A percentile compares a stretch with the other conserved stretches of the same genome.
These are phyloP conservation scores for Meganola albula DNA, from an alignment of 2,888 invertebrate genomes.

Conservation along the genomic window DNA sequence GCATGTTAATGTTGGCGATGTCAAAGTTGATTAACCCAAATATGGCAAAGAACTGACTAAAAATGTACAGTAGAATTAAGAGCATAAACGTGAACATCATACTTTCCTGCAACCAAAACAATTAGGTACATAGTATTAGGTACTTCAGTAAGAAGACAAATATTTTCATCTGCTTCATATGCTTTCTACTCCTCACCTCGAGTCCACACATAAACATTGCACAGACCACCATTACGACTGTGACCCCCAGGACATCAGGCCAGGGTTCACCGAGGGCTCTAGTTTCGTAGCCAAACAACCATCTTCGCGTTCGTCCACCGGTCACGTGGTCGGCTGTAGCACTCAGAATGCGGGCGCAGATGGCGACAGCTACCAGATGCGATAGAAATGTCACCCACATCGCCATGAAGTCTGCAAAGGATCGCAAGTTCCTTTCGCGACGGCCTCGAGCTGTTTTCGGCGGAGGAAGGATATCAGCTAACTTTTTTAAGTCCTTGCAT, in stretches of 20 bases:
- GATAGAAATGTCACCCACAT: conserved; percentile 80
- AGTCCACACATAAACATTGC: conserved; percentile 81
- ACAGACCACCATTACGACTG: conserved; percentile 78
- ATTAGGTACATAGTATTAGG: conserved; percentile 1
- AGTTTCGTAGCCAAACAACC: conserved; percentile 79
- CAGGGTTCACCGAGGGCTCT: conserved; percentile 79
- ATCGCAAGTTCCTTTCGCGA: conserved; percentile 65
- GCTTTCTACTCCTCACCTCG: conserved; percentile 58
- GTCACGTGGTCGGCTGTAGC: conserved; percentile 81
- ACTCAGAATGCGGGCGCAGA: conserved; percentile 79
- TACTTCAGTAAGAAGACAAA: neutral
- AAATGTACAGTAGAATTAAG: conserved; percentile 59
- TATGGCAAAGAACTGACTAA: conserved; percentile 69
- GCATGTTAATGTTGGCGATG: conserved; percentile 64
- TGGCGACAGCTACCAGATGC: conserved; percentile 78
- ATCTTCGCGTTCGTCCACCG: conserved; percentile 76
- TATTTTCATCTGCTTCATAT: neutral
- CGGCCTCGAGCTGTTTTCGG: conserved; percentile 56
- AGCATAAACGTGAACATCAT: conserved; percentile 70
- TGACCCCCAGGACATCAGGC: conserved; percentile 80
- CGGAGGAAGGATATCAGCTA: conserved; percentile 59
- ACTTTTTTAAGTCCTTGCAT: conserved; percentile 57
- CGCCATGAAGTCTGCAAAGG: conserved; percentile 76
- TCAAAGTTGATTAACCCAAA: conserved; percentile 68
- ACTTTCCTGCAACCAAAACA: conserved; percentile 57